Evolutionary conservation across 1,140 invertebrate species (phyloP), one percentile per base, ranked within the genome.

Genomic region (Heliconius eleuchia): DNA sequence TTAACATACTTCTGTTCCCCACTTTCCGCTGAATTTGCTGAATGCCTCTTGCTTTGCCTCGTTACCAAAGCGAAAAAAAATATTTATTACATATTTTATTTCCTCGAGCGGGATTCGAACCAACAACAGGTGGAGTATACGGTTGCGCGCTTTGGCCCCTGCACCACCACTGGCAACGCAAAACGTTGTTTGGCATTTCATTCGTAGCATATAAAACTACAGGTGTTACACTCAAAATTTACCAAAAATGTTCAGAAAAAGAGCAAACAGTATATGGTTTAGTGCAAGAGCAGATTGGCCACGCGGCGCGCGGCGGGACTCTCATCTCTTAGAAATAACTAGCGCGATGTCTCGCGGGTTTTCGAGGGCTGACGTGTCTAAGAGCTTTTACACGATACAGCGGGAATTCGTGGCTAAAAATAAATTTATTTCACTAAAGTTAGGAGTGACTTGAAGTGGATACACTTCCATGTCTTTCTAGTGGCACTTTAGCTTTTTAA

Each of bases 391-490:
- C 55, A 57, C 55, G 74, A 60, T 30, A 57, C 52, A 39, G 57
- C 66, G 57, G 74, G 42, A 66, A n/a, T n/a, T 76, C n/a, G 74
- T 60, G n/a, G 57, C 74, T 76, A 76, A 76, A 76, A 76, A 76
- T 76, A 66, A 66, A 76, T 76, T 76, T 60, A 66, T 76, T 76
- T 76, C 39, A 37, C 74, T 76, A 60, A 66, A 75, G 74, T 76
- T 34, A 52, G 57, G 42, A 76, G 74, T 66, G 57, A 76, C 74
- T 60, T 66, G 55, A 39, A 66, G 57, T 27, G 74, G 57, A 52
- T 42, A 52, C 37, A 66, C 57, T 76, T 19, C 27, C 27, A 66
- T 30, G 60, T 66, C 60, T 66, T 66, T 66, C 60, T 23, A 66
- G 60, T 66, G 60, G 27, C 60, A 66, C 60, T 66, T 66, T 27